Base-by-base conservation (phyloP, 2,113 vertebrate species). In the Emydura subglobosa region DNA sequence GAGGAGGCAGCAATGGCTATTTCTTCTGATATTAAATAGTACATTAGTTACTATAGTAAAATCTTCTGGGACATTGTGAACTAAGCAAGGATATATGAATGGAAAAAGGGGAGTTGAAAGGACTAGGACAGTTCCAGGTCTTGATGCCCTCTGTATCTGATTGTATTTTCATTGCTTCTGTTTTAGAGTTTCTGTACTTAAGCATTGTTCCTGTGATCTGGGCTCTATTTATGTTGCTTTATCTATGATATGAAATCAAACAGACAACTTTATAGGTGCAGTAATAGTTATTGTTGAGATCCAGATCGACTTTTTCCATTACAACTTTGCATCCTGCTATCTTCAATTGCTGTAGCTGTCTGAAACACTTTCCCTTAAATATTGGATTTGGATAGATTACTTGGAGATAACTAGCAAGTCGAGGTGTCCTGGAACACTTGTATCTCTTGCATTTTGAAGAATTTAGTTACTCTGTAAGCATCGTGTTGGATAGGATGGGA, bases 351-450 rank as follows among this genome's bases (percentile, higher is more conserved):
- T 85, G 7, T 83, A 83, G 68, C 59, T 68, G 76, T 61, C 82
- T 91, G 87, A 91, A 91, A 51, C 80, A 83, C 22, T 86, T 90
- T 81, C 68, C 72, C 42, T 83, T 91, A 51, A 49, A 86, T 47
- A 27, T 21, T 10, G 87, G 49, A 89, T 27, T 21, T 8, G 87
- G 49, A 89, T 94, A 86, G 74, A 79, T 54, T 85, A 82, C 83
- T 10, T 79, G 27, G 80, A 92, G 76, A 82, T 27, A 95, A 93
- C 31, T 65, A 93, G 39, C 78, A 92, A 94, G 92, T 80, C 93
- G 61, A 92, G 74, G 51, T 92, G 94, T 96, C 89, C 91, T 85
- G 21, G 85, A 54, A 89, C 9, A 1, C 59, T 87, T 76, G 82
- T 61, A 68, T 92, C 78, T 82, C 88, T 83, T n/a, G 16, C 86